phyloP scores from a whole-genome alignment of 2,888 invertebrate genomes.

The Aphodius granarius region DNA sequence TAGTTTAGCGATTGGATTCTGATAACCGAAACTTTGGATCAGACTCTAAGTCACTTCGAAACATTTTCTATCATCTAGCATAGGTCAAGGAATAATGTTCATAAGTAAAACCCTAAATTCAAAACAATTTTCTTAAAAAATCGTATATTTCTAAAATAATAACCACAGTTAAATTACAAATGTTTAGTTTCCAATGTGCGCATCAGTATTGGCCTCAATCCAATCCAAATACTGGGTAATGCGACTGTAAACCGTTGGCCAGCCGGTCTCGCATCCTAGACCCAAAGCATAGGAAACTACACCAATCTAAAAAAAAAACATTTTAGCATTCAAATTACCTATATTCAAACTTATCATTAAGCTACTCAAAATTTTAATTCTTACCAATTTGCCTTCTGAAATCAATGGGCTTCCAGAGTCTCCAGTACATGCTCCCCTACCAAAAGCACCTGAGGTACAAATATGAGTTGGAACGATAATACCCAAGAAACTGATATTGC shows the following conservation, averaged over 20 bases:
- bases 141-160: not conserved
- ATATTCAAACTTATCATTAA: too few species aligned
- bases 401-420: conserved; percentile 51
- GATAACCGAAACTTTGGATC: too few species aligned
- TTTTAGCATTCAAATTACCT: too few species aligned
- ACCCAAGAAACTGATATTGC: conserved; percentile 53
- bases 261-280: conserved; percentile 41
- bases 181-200: conserved; percentile 7
- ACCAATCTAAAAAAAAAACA: conserved; percentile 15
- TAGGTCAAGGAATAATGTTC: not conserved
- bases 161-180: not conserved
- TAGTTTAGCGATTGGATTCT: too few species aligned
- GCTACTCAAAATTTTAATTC: too few species aligned
- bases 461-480: conserved; percentile 52
- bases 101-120: not conserved
- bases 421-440: conserved; percentile 56
- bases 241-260: conserved; percentile 43
- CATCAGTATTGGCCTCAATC: conserved; percentile 35
- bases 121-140: not conserved
- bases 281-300: conserved; percentile 22
- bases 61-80: too few species aligned
- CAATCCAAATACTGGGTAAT: conserved; percentile 42
- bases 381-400: conserved; percentile 13
- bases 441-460: conserved; percentile 53
- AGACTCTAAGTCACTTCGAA: too few species aligned